A percentile compares a stretch with the other conserved stretches of the same genome.
phyloP scores from a whole-genome alignment of 2,113 vertebrate species.

The Xiphophorus couchianus region DNA sequence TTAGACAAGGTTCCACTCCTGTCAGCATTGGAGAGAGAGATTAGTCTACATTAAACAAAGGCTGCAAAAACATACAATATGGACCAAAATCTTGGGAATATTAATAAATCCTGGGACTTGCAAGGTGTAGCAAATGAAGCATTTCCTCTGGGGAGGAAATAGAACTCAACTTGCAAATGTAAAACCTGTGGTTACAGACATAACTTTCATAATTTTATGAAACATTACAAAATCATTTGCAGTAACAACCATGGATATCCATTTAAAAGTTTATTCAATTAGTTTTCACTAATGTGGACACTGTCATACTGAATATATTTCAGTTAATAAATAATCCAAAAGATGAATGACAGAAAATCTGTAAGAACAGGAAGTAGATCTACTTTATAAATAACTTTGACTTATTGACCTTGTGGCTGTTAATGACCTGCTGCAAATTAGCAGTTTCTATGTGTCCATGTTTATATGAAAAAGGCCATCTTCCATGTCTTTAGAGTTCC shows the following conservation, averaged over 20 bases:
- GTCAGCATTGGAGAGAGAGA: too few relatives aligned
- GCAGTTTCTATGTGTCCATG: conserved; percentile 8
- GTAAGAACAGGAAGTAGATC: conserved; percentile 24
- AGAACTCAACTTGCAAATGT: neutral
- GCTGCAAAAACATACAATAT: too few relatives aligned
- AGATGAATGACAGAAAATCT: conserved; percentile 16
- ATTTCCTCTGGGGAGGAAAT: neutral
- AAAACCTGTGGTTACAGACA: neutral
- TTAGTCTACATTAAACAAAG: too few relatives aligned
- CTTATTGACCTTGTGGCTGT: conserved; percentile 41
- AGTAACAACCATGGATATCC: neutral
- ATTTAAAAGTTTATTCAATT: neutral
- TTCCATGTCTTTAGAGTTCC: conserved; percentile 22
- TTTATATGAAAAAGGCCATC: conserved; percentile 28
- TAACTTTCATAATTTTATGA: neutral
- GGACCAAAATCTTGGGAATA: too few relatives aligned
- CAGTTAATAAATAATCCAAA: conserved; percentile 14
- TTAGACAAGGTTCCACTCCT: too few relatives aligned
- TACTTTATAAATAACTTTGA: conserved; percentile 13
- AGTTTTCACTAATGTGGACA: neutral
- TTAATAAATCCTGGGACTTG: too few relatives aligned
- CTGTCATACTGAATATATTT: neutral
- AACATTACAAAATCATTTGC: neutral
- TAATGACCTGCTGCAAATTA: conserved; percentile 43
- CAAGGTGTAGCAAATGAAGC: too few relatives aligned